Percentiles rank a stretch among this genome's conserved stretches.
These are phyloP conservation scores for Eremophila alpestris DNA, from an alignment of 2,797 vertebrate species.

Conservation along the genomic window DNA sequence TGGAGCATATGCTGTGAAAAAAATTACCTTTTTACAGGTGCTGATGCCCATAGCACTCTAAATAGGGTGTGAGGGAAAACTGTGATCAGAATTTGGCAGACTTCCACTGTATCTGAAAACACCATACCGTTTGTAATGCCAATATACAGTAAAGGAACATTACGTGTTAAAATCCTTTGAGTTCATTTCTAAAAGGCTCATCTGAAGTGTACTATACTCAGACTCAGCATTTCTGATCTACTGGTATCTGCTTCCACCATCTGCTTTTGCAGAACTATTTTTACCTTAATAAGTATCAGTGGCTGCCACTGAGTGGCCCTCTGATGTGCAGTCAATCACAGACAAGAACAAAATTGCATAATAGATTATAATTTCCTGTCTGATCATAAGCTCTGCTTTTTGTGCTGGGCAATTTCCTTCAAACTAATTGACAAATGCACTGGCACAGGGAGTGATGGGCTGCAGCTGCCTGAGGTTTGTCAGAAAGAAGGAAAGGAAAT, in stretches of 20 bases:
- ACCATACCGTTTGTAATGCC: neutral
- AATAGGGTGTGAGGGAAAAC: neutral
- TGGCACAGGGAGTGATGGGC: slow-evolving; percentile 3
- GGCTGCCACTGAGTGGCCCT: slow-evolving; percentile 9
- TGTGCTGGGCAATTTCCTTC: slow-evolving; percentile 5
- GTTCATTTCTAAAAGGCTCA: neutral
- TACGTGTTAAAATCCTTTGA: neutral
- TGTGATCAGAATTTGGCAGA: neutral
- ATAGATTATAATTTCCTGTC: slow-evolving; percentile 45
- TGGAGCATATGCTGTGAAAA: neutral
- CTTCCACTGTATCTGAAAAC: neutral
- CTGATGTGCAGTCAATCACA: slow-evolving; percentile 47
- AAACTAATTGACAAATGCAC: slow-evolving; percentile 20
- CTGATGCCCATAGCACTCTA: neutral
- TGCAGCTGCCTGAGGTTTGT: slow-evolving; percentile 23
- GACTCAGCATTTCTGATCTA: neutral
- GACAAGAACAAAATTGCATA: slow-evolving; percentile 33
- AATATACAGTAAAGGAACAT: neutral
- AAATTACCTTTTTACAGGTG: neutral
- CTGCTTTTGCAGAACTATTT: slow-evolving; percentile 25
- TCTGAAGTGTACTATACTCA: neutral
- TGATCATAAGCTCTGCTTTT: slow-evolving; percentile 26
- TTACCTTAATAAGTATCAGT: slow-evolving; percentile 20
- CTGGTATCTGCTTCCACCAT: neutral
- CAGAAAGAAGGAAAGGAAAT: slow-evolving; percentile 4